Evolutionary conservation across 2,888 invertebrate genomes (phyloP), one percentile per base, ranked within the genome.

Genomic region (Chaetogeoica ovagalla): DNA sequence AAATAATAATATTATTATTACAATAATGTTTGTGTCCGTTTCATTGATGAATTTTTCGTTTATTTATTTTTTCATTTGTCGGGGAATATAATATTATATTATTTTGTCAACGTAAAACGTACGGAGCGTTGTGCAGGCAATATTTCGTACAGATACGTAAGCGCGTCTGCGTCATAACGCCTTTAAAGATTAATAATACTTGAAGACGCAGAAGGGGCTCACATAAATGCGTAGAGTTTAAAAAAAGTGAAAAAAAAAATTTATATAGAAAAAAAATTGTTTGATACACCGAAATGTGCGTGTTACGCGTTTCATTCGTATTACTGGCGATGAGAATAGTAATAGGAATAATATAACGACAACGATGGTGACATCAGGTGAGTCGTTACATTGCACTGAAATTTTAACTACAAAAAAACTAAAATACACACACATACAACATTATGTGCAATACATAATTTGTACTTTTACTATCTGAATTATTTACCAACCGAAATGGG

Each of bases 401-500:
- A 43, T 43, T 6, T 43, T 9, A 59, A 21, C 21, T 48, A 11
- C 11, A 11, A 30, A 11, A n/a, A 59, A 59, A 59, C 21, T 9
- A 59, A 21, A 59, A 59, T 57, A 8, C 6, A 59, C 0, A 15
- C 15, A 13, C 0, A 15, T 3, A 13, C 11, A 48, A 13, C 13
- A 1, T 15, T 55, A 19, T 19, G 19, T 55, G 11, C 55, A 52
- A 52, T 55, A 17, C 17, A 55, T 55, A 19, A 19, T 55, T 55
- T 19, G 5, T 17, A 13, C 5, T 52, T 52, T 4, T 13, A 52
- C 17, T 13, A 52, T 52, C 13, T 52, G 17, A 3, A 6, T 19
- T 19, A 55, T 55, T 55, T 52, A 83, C 84, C 84, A 85, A 89
- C 89, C 87, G 85, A 87, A 86, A 84, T 93, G 93, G 7, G 90